These are phyloP conservation scores for Stictonetta naevosa DNA, from an alignment of 2,113 vertebrate species.

Conservation along the genomic window DNA sequence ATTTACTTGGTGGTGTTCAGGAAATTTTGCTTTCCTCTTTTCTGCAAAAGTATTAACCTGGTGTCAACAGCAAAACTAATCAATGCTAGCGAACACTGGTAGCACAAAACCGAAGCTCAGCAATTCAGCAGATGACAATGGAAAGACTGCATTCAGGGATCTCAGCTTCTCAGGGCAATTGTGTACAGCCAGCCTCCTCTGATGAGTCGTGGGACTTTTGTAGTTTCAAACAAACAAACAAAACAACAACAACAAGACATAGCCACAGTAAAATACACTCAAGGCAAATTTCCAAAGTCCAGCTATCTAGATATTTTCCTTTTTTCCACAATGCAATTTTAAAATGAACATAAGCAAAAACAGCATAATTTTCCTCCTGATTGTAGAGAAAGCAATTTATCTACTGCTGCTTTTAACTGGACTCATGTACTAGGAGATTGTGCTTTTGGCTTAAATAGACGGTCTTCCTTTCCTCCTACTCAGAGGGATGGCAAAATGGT, in stretches of 20 bases:
- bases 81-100: background rate
- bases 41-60: background rate
- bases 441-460: constrained; percentile 34
- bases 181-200: background rate
- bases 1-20: background rate
- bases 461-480: background rate
- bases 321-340: constrained; percentile 15
- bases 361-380: constrained; percentile 34
- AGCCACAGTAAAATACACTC: background rate
- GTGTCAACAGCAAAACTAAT: background rate
- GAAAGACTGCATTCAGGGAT: background rate
- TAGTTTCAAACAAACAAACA: background rate
- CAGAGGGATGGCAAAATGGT: background rate
- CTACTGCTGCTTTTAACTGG: constrained; percentile 53
- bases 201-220: background rate
- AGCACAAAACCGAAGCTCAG: background rate
- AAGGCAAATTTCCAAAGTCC: background rate
- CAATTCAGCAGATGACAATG: background rate
- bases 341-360: background rate
- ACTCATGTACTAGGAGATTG: constrained; percentile 22
- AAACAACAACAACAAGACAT: background rate
- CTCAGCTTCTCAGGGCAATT: background rate
- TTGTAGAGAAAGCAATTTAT: constrained; percentile 49
- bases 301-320: background rate
- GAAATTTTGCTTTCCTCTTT: background rate